Conservation (phyloP, 1,140 invertebrate genomes). For the Lasioglossum baleicum region DNA sequence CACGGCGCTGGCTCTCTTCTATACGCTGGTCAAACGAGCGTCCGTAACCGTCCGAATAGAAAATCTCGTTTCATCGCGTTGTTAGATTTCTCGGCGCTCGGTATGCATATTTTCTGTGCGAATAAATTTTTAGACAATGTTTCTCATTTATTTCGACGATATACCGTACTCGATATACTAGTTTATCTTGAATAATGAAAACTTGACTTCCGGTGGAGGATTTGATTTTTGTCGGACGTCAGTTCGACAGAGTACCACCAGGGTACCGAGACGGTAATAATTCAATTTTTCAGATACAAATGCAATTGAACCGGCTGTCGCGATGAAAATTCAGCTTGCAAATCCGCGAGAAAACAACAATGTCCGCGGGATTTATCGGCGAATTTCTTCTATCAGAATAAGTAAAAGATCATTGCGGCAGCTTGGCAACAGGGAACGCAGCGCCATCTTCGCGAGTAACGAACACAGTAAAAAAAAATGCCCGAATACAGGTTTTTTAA, state of each 20-base stretch:
- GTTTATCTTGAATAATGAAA: conserved; percentile 20
- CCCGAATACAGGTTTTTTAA: conserved; percentile 21
- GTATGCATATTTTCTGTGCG: neutral
- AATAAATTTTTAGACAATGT: neutral
- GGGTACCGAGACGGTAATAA: conserved; percentile 13
- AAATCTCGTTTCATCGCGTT: neutral
- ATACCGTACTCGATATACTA: neutral
- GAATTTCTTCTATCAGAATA: conserved; percentile 24
- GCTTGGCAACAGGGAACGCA: conserved; percentile 37
- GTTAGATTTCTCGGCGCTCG: neutral
- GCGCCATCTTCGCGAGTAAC: conserved; percentile 35
- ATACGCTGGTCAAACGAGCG: conserved; percentile 58
- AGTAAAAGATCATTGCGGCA: conserved; percentile 28
- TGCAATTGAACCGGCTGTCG: neutral
- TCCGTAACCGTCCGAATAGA: conserved; percentile 16
- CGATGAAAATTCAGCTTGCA: neutral
- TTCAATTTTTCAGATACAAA: conserved; percentile 28
- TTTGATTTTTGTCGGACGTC: conserved; percentile 66
- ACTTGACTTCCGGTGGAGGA: conserved; percentile 58
- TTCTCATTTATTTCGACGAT: neutral
- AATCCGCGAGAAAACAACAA: neutral
- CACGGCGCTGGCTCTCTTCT: conserved; percentile 61
- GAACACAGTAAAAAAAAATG: conserved; percentile 17
- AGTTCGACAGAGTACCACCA: conserved; percentile 52
- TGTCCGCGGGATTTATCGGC: neutral